Evolutionary conservation across 1,140 invertebrate genomes (phyloP).

Genomic region (Drosophila kepulauana): DNA sequence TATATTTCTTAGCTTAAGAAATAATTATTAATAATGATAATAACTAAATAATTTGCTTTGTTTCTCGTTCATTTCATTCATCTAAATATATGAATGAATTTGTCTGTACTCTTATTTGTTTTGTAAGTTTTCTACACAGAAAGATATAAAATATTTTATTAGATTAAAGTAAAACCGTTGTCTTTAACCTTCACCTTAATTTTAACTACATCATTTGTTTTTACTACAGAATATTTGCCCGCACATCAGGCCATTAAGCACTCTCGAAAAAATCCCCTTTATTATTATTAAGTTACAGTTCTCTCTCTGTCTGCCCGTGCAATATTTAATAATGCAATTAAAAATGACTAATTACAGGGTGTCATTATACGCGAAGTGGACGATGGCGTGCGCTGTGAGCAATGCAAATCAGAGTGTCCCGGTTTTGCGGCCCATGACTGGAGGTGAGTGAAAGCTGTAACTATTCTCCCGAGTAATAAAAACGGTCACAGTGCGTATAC

Average conservation of each 20-base stretch:
- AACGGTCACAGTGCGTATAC: not conserved
- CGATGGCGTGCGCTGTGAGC: slow-evolving; percentile 93
- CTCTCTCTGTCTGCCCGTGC: not conserved
- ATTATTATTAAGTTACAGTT: slow-evolving; percentile 9
- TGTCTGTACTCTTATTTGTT: no score
- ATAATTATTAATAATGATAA: no score
- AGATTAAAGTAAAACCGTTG: no score
- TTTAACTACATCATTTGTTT: no score
- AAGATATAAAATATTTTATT: not conserved
- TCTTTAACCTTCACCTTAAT: no score
- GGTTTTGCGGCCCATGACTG: slow-evolving; percentile 93
- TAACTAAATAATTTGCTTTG: no score
- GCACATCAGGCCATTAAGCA: slow-evolving; percentile 3
- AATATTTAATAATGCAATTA: slow-evolving; percentile 22
- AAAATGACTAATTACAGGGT: slow-evolving; percentile 86
- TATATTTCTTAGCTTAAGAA: no score
- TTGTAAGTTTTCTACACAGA: not conserved
- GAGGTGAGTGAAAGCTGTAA: slow-evolving; percentile 88
- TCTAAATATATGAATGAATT: no score
- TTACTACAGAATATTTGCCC: not conserved
- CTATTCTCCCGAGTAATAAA: not conserved
- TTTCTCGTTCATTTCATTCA: no score
- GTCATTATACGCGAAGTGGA: slow-evolving; percentile 93
- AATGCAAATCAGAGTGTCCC: slow-evolving; percentile 91
- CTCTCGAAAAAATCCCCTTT: slow-evolving; percentile 3